A percentile compares a stretch with the other conserved stretches of the same genome.
These are phyloP conservation scores for Collichthys lucidus DNA, from an alignment of 2,113 vertebrate genomes.

Conservation along the genomic window DNA sequence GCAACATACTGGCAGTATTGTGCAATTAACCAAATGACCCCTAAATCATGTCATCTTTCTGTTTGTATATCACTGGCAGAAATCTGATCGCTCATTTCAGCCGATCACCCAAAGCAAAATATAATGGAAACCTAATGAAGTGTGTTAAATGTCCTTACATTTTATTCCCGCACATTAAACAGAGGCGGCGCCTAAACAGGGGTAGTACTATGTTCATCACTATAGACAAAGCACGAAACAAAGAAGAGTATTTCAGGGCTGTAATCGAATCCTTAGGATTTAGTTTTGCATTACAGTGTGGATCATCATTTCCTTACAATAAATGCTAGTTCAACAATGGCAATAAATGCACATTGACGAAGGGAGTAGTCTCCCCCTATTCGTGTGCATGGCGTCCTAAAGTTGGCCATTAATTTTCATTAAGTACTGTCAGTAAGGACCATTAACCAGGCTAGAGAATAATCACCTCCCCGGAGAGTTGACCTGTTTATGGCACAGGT, in stretches of 20 bases:
- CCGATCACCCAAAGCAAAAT: conserved; percentile 73
- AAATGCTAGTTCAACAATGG: conserved; percentile 43
- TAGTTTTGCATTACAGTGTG: conserved; percentile 39
- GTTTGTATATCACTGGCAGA: conserved; percentile 68
- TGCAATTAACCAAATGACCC: conserved; percentile 83
- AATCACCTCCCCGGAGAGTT: conserved; percentile 81
- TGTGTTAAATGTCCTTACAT: conserved; percentile 66
- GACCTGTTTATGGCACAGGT: conserved; percentile 79
- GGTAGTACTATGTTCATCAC: conserved; percentile 25
- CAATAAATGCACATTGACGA: conserved; percentile 55
- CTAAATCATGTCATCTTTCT: conserved; percentile 78
- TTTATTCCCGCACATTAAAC: conserved; percentile 50
- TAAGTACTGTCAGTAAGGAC: conserved; percentile 83
- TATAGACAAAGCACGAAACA: conserved; percentile 10
- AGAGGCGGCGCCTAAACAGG: conserved; percentile 38
- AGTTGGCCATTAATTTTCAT: conserved; percentile 83
- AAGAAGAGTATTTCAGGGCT: conserved; percentile 1
- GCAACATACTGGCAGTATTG: conserved; percentile 62
- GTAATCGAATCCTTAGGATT: conserved; percentile 51
- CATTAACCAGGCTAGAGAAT: conserved; percentile 84
- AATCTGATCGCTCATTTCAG: conserved; percentile 75
- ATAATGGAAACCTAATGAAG: conserved; percentile 80
- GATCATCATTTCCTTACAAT: conserved; percentile 27
- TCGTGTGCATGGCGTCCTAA: conserved; percentile 54
- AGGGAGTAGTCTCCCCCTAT: conserved; percentile 66